phyloP scores from a whole-genome alignment of 2,888 invertebrate genomes.

The Pollenia griseotomentosa region DNA sequence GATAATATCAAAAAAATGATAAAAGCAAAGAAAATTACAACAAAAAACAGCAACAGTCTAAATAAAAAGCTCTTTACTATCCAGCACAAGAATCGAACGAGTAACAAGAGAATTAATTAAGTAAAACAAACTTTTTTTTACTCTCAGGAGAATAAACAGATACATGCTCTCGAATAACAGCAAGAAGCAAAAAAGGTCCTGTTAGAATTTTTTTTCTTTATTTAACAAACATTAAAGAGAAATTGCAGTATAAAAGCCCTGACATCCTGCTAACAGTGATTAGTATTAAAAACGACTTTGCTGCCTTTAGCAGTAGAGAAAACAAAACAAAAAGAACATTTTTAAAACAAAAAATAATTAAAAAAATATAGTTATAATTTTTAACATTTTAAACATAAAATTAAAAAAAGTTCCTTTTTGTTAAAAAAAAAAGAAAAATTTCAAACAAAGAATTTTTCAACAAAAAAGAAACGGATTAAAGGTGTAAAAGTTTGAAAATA shows the following conservation, averaged over 20 bases:
- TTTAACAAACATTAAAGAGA: constrained; percentile 56
- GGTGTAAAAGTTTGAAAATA: constrained; percentile 6
- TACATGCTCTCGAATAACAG: constrained; percentile 44
- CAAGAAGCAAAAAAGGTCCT: constrained; percentile 18
- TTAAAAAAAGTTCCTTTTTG: constrained; percentile 39
- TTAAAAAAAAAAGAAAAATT: constrained; percentile 11
- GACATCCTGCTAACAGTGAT: constrained; percentile 75
- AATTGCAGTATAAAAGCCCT: constrained; percentile 77
- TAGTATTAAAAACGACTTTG: constrained; percentile 76
- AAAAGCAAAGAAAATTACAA: constrained; percentile 17
- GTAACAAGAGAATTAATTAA: constrained; percentile 61
- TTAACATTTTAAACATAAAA: constrained; percentile 6
- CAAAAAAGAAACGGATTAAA: not conserved
- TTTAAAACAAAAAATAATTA: not conserved
- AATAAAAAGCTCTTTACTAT: constrained; percentile 34
- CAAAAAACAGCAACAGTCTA: constrained; percentile 67
- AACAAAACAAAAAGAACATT: constrained; percentile 69
- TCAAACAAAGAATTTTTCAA: not conserved
- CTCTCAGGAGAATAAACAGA: constrained; percentile 74
- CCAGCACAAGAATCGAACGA: constrained; percentile 37
- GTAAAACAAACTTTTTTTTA: constrained; percentile 54
- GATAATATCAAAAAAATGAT: not conserved
- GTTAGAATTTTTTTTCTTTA: constrained; percentile 11
- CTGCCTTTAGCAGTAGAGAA: constrained; percentile 69
- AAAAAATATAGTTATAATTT: constrained; percentile 34